Evolutionary conservation across 2,113 vertebrate species (phyloP).

Genomic region (Crotophaga sulcirostris): DNA sequence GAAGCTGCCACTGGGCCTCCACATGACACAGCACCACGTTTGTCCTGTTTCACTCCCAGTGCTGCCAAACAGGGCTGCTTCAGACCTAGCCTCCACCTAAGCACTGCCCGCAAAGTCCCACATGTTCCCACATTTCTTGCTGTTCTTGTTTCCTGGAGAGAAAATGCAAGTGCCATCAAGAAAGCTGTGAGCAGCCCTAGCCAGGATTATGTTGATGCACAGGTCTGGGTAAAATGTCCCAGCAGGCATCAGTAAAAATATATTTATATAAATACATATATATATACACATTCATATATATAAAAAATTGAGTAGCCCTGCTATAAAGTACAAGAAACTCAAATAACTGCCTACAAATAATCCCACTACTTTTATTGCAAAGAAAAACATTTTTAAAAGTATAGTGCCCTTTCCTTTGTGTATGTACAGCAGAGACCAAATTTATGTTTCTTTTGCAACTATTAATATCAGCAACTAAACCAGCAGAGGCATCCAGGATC

Average conservation of each 20-base stretch:
- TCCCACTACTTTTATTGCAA: neutral
- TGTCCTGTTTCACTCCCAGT: fast-evolving
- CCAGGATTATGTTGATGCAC: fast-evolving
- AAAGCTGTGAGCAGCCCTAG: neutral
- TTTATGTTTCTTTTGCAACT: neutral
- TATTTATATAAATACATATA: neutral
- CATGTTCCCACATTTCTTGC: fast-evolving
- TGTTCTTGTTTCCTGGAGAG: neutral
- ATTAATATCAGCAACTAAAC: neutral
- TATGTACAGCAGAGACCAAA: neutral
- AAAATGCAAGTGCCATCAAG: neutral
- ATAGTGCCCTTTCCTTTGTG: neutral
- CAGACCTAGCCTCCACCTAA: neutral
- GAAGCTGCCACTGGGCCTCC: neutral
- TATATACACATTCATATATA: no score
- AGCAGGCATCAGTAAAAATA: neutral
- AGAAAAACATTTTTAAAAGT: neutral
- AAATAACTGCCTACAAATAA: neutral
- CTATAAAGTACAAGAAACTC: neutral
- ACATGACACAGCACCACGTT: fast-evolving
- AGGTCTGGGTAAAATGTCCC: neutral
- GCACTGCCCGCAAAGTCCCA: neutral
- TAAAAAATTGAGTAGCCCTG: neutral
- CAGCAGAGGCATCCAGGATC: neutral
- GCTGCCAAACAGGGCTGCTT: no score